Conservation (phyloP, 1,140 invertebrate genomes). For the Tribolium castaneum region DNA sequence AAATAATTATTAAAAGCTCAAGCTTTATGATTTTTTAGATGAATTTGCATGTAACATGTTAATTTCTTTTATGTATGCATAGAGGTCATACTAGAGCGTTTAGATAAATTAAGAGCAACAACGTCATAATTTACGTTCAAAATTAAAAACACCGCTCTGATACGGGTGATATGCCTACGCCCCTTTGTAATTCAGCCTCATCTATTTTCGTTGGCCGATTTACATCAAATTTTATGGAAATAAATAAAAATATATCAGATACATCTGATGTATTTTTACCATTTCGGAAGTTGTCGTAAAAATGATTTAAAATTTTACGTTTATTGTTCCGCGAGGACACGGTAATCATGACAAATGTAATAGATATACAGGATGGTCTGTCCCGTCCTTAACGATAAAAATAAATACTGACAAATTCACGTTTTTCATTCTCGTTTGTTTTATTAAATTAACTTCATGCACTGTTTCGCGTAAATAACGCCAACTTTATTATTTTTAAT, state of each 20-base stretch:
- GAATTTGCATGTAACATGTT: slow-evolving; percentile 25
- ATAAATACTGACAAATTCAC: neutral
- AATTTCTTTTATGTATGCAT: slow-evolving; percentile 8
- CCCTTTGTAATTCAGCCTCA: neutral
- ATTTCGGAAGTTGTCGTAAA: slow-evolving; percentile 22
- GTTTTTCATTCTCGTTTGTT: neutral
- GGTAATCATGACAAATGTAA: slow-evolving; percentile 8
- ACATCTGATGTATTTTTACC: slow-evolving; percentile 21
- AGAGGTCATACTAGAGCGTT: slow-evolving; percentile 17
- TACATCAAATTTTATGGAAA: slow-evolving; percentile 21
- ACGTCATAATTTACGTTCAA: slow-evolving; percentile 14
- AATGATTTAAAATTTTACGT: slow-evolving; percentile 26
- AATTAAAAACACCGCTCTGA: neutral
- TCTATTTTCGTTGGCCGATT: slow-evolving; percentile 18
- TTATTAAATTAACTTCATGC: neutral
- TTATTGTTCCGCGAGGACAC: slow-evolving; percentile 21
- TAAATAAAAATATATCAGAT: slow-evolving; percentile 20
- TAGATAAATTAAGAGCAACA: slow-evolving; percentile 1
- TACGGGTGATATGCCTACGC: neutral
- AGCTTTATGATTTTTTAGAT: slow-evolving; percentile 20
- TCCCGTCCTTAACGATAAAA: neutral
- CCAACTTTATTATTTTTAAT: neutral
- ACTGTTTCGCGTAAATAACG: neutral
- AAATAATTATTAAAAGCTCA: slow-evolving; percentile 4
- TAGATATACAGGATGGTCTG: neutral